A percentile compares a stretch with the other conserved stretches of the same genome.
Evolutionary conservation across 2,888 invertebrate species (phyloP).

Genomic region (Neria commutata): DNA sequence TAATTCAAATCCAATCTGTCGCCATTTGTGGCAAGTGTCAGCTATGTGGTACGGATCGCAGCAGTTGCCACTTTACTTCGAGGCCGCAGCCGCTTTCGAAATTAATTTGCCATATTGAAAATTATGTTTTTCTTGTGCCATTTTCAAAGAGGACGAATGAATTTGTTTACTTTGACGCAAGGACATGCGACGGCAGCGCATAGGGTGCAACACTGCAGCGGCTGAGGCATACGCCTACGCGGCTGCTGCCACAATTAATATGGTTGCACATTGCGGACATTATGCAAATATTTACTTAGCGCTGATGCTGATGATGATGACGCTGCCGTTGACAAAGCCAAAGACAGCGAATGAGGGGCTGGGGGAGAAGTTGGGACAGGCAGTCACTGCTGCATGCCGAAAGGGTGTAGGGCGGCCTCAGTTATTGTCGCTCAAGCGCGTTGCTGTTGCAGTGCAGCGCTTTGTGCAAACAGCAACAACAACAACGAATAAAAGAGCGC

Average conservation of each 20-base stretch:
- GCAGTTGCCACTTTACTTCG: too few species aligned
- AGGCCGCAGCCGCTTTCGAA: not conserved
- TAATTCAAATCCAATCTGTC: not conserved
- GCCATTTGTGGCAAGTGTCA: too few species aligned
- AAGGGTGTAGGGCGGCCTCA: not conserved
- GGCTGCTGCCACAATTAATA: conserved; percentile 3
- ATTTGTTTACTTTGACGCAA: too few species aligned
- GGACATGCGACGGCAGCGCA: too few species aligned
- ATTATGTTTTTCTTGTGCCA: too few species aligned
- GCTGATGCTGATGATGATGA: conserved; percentile 40
- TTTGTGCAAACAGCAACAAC: not conserved
- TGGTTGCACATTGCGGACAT: conserved; percentile 41
- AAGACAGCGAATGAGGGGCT: not conserved
- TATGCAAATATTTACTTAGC: conserved; percentile 57
- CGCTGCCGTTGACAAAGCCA: conserved; percentile 26
- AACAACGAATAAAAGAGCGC: too few species aligned
- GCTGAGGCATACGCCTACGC: not conserved
- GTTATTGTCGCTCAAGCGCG: conserved; percentile 7
- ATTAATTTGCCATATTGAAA: not conserved
- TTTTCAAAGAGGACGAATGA: too few species aligned
- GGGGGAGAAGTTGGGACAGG: conserved; percentile 41
- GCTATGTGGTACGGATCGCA: too few species aligned
- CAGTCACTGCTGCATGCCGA: conserved; percentile 38
- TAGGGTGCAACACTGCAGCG: too few species aligned
- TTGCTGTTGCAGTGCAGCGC: not conserved